Conservation (phyloP, 1,140 invertebrate species). For the Tetragonula clypearis region DNA sequence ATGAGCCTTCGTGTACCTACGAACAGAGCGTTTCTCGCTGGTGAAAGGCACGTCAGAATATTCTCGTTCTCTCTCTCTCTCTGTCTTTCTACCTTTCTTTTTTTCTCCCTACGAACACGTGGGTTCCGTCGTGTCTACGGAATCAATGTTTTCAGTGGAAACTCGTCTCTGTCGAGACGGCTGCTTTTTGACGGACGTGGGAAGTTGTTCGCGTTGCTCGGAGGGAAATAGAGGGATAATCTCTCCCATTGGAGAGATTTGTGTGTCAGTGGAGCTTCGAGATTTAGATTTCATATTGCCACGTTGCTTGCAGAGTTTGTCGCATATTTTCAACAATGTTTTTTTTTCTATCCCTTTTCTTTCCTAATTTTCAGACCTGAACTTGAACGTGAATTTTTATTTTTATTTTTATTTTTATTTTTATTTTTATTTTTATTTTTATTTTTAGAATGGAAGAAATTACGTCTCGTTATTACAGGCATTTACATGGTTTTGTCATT, state of each 20-base stretch:
- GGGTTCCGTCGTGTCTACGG: conserved; percentile 19
- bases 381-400: not conserved
- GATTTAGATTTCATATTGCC: not conserved
- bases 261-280: conserved; percentile 11
- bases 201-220: not conserved
- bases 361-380: not conserved
- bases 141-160: conserved; percentile 39
- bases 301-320: not conserved
- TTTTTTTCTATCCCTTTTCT: too few relatives aligned
- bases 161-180: conserved; percentile 3
- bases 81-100: not conserved
- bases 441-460: too few relatives aligned
- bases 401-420: too few relatives aligned
- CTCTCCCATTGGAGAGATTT: not conserved
- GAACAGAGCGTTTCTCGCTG: conserved; percentile 1
- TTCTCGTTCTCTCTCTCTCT: not conserved
- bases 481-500: too few relatives aligned
- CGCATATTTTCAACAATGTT: not conserved
- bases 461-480: too few relatives aligned
- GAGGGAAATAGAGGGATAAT: not conserved
- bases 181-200: conserved; percentile 1
- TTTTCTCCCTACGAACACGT: not conserved
- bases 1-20: conserved; percentile 40
- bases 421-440: too few relatives aligned
- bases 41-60: conserved; percentile 45